A percentile compares a stretch with the other conserved stretches of the same genome.
Evolutionary conservation across 2,797 vertebrate species (phyloP).

Genomic region (Cossypha heuglini): DNA sequence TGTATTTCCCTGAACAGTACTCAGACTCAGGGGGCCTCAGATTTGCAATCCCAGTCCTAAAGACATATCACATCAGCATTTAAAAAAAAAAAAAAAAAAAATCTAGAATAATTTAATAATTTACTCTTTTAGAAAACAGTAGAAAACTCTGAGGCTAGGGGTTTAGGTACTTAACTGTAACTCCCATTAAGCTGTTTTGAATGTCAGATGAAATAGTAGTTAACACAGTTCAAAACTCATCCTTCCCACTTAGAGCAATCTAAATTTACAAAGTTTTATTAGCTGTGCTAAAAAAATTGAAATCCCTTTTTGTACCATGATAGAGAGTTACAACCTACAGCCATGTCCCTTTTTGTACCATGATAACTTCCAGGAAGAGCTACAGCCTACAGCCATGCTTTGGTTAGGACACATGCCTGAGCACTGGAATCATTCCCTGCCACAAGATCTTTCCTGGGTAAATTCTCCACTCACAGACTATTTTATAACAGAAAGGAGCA

Average conservation of each 20-base stretch:
- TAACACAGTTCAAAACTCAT: neutral
- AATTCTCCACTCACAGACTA: neutral
- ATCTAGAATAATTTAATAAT: too few relatives aligned
- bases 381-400: neutral
- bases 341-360: neutral
- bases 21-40: neutral
- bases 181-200: neutral
- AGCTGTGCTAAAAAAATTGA: neutral
- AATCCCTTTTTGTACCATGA: neutral
- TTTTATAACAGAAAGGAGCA: neutral
- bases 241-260: neutral
- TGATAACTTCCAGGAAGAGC: neutral
- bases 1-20: neutral
- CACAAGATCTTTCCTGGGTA: neutral
- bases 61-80: neutral
- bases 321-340: neutral
- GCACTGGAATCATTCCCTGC: neutral
- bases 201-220: neutral
- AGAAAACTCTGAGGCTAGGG: neutral
- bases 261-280: neutral
- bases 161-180: neutral
- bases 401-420: neutral
- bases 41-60: neutral
- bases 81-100: too few relatives aligned
- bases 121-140: neutral